Evolutionary conservation across 1,140 invertebrate genomes (phyloP).

Genomic region (Plectrocnemia conspersa): DNA sequence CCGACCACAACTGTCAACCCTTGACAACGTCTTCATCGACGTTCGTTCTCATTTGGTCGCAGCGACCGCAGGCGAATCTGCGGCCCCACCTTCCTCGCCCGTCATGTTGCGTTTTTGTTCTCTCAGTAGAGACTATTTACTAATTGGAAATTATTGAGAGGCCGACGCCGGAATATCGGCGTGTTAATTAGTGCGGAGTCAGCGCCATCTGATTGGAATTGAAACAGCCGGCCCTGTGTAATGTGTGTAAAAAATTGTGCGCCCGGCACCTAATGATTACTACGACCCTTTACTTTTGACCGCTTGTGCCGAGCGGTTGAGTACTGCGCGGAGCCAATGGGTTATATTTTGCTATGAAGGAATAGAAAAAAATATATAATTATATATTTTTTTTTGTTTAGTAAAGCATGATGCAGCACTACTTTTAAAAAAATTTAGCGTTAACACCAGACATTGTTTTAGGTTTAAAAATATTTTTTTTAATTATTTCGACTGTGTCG

Average conservation of each 20-base stretch:
- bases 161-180: neutral
- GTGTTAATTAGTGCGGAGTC: slow-evolving; percentile 28
- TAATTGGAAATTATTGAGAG: slow-evolving; percentile 28
- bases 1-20: too few species aligned
- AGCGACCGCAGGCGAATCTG: too few species aligned
- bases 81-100: too few species aligned
- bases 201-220: slow-evolving; percentile 33
- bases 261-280: neutral
- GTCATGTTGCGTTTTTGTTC: neutral
- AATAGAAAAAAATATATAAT: neutral
- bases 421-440: too few species aligned
- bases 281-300: slow-evolving; percentile 7
- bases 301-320: neutral
- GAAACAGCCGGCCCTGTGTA: slow-evolving; percentile 21
- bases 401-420: too few species aligned
- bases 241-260: slow-evolving; percentile 17
- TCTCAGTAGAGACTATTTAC: neutral
- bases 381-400: too few species aligned
- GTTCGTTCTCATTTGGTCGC: too few species aligned
- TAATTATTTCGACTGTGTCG: too few species aligned
- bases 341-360: neutral
- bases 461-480: too few species aligned
- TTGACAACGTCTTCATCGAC: too few species aligned
- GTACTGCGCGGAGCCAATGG: neutral
- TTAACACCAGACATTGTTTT: too few species aligned